Percentiles rank a stretch among this genome's conserved stretches.
Evolutionary conservation across 2,888 invertebrate genomes (phyloP).

Genomic region (Meteorus cinctellus): DNA sequence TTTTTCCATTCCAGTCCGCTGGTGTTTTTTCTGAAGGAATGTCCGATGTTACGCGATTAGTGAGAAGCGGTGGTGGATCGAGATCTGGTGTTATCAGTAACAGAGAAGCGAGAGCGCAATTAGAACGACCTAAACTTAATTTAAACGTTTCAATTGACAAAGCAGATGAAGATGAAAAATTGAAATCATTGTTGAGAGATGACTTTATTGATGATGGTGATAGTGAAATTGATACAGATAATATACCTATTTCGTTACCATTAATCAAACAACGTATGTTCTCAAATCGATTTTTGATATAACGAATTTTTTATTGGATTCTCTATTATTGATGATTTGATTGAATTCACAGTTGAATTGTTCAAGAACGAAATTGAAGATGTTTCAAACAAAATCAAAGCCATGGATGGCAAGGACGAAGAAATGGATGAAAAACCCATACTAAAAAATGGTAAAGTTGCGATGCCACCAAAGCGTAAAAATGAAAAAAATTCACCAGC

Average conservation of each 20-base stretch:
- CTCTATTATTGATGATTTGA: conserved; percentile 13
- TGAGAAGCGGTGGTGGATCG: conserved; percentile 50
- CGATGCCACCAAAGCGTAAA: conserved; percentile 48
- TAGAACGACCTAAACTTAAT: conserved; percentile 65
- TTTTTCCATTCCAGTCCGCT: conserved; percentile 57
- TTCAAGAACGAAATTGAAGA: conserved; percentile 54
- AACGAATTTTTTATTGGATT: background rate
- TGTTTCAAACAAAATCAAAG: background rate
- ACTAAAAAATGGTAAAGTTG: conserved; percentile 62
- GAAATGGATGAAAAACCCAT: conserved; percentile 62
- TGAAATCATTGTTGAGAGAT: conserved; percentile 68
- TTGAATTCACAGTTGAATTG: conserved; percentile 53
- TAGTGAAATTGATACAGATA: conserved; percentile 56
- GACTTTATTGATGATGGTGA: conserved; percentile 69
- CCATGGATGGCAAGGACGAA: conserved; percentile 50
- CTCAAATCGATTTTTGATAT: conserved; percentile 5
- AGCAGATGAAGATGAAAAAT: conserved; percentile 66
- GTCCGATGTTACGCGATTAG: conserved; percentile 49
- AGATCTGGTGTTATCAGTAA: conserved; percentile 43
- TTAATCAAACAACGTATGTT: conserved; percentile 59
- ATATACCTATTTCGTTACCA: conserved; percentile 66
- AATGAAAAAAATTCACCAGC: conserved; percentile 49
- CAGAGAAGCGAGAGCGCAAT: conserved; percentile 48
- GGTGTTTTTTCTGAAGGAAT: conserved; percentile 70
- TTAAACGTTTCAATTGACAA: conserved; percentile 64